Evolutionary conservation across 2,113 vertebrate genomes (phyloP).

Genomic region (Hiodon alosoides): DNA sequence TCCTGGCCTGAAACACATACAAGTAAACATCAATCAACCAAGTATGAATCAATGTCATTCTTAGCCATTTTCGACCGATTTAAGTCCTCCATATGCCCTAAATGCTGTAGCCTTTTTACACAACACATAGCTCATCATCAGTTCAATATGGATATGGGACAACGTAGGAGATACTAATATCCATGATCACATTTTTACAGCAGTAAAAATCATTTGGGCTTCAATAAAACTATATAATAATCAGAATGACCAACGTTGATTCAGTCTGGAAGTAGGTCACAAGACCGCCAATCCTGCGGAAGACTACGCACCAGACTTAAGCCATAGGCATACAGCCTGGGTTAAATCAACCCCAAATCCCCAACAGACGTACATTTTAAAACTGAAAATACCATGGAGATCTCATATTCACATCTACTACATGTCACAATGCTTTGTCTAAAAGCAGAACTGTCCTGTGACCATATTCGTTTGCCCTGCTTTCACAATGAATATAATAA

Average conservation of each 20-base stretch:
- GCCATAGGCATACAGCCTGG: constrained; percentile 32
- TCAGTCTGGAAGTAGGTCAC: constrained; percentile 35
- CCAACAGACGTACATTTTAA: constrained; percentile 19
- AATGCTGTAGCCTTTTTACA: background rate
- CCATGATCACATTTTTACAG: background rate
- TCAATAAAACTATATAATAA: background rate
- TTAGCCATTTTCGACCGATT: too few relatives aligned
- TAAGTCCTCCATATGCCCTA: too few relatives aligned
- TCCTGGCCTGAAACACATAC: constrained; percentile 80
- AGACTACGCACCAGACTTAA: constrained; percentile 43
- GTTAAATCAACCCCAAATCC: constrained; percentile 40
- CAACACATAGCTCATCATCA: background rate
- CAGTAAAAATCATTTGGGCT: background rate
- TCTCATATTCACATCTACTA: constrained; percentile 8
- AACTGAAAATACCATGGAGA: constrained; percentile 20
- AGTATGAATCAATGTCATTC: too few relatives aligned
- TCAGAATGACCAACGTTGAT: background rate
- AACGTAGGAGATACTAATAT: background rate
- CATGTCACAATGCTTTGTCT: background rate
- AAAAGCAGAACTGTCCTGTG: background rate
- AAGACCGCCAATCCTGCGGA: constrained; percentile 45
- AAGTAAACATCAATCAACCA: background rate
- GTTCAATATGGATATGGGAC: background rate
- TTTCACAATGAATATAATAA: background rate
- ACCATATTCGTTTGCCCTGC: background rate